Percentiles rank a stretch among this genome's conserved stretches.
Conservation (phyloP, 2,113 vertebrate genomes). For the Cynopterus brachyotis region DNA sequence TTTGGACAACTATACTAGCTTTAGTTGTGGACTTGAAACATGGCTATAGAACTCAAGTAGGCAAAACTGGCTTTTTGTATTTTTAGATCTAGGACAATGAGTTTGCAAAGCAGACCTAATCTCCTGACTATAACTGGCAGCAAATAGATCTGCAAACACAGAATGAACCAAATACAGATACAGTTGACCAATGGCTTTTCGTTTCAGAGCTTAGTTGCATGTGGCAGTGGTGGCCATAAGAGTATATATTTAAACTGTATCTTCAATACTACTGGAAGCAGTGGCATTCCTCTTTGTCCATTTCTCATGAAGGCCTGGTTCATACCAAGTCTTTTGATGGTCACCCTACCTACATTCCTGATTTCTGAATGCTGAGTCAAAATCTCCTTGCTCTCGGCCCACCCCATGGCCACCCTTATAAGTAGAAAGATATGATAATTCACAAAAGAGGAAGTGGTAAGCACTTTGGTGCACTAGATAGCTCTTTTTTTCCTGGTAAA, state of each 20-base stretch:
- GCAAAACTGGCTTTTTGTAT: background rate
- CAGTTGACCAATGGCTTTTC: background rate
- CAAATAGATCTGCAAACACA: background rate
- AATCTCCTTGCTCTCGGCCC: background rate
- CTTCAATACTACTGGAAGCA: background rate
- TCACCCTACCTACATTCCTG: background rate
- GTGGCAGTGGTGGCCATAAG: background rate
- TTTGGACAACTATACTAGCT: background rate
- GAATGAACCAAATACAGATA: background rate
- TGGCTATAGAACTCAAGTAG: background rate
- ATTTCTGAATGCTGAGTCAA: background rate
- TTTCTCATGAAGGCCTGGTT: background rate
- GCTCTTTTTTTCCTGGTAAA: background rate
- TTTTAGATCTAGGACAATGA: constrained; percentile 21
- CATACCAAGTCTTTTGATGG: background rate
- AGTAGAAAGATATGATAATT: background rate
- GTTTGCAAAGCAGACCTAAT: background rate
- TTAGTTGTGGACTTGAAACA: background rate
- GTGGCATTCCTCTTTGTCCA: background rate
- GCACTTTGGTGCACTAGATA: background rate
- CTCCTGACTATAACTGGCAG: background rate
- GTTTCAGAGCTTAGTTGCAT: background rate
- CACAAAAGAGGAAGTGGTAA: background rate
- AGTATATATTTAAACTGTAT: background rate
- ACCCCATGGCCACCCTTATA: background rate